Conservation (phyloP, 2,888 invertebrate species). For the Dugesia japonica region DNA sequence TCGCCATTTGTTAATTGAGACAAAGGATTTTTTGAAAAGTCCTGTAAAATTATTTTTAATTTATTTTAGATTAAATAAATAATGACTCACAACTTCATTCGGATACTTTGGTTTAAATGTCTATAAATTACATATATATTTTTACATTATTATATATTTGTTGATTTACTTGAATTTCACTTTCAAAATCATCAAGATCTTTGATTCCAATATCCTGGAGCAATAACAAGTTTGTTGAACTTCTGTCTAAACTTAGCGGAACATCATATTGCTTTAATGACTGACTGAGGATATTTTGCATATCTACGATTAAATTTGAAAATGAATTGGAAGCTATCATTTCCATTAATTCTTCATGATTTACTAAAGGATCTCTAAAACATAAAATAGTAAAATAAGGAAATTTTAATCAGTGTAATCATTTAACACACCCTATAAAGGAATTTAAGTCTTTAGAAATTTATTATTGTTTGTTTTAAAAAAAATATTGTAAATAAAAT, state of each 20-base stretch:
- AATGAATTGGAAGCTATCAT: background rate
- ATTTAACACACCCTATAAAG: too few relatives aligned
- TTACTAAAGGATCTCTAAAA: background rate
- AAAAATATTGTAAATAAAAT: too few relatives aligned
- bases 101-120: background rate
- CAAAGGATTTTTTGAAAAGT: background rate
- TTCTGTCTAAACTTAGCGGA: background rate
- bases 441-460: too few relatives aligned
- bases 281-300: background rate
- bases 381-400: too few relatives aligned
- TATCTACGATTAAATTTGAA: background rate
- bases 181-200: background rate
- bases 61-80: background rate
- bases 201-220: background rate
- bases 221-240: background rate
- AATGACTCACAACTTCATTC: background rate
- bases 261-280: constrained; percentile 9
- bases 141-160: background rate
- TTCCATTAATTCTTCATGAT: background rate
- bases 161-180: background rate
- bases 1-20: background rate
- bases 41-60: background rate
- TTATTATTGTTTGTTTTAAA: too few relatives aligned
- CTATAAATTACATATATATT: background rate
- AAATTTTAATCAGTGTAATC: too few relatives aligned